A percentile compares a stretch with the other conserved stretches of the same genome.
phyloP scores from a whole-genome alignment of 2,888 invertebrate genomes.

The Cordylochernes scorpioides region DNA sequence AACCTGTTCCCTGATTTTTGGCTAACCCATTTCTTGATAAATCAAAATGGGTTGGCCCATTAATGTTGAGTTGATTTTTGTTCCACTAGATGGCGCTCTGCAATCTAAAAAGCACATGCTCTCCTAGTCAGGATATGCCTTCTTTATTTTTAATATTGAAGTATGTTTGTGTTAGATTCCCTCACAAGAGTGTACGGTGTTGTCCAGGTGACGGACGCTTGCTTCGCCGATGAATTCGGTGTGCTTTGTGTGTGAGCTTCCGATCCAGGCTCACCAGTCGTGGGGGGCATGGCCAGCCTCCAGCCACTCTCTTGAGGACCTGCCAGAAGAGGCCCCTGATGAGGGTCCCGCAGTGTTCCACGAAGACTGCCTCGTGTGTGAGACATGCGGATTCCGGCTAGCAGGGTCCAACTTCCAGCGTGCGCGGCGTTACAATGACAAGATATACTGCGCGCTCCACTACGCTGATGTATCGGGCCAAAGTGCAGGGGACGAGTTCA shows the following conservation, averaged over 20 bases:
- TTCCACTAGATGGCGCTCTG: no score
- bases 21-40: no score
- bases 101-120: no score
- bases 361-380: slow-evolving; percentile 89
- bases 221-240: slow-evolving; percentile 15
- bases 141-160: no score
- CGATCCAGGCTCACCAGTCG: slow-evolving; percentile 64
- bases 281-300: slow-evolving; percentile 14
- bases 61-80: no score
- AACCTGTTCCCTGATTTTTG: no score
- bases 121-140: no score
- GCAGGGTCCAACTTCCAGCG: slow-evolving; percentile 25
- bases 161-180: no score
- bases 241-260: slow-evolving; percentile 84
- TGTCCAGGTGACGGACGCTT: no score
- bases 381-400: slow-evolving; percentile 73
- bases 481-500: slow-evolving; percentile 51
- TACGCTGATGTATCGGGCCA: slow-evolving; percentile 86
- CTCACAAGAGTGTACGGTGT: no score
- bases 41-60: no score
- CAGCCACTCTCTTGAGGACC: slow-evolving; percentile 8
- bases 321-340: slow-evolving; percentile 5
- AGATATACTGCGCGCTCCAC: slow-evolving; percentile 81
- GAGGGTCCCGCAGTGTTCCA: slow-evolving; percentile 32
- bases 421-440: slow-evolving; percentile 42